Evolutionary conservation across 2,797 vertebrate species (phyloP), one percentile per base, ranked within the genome.

Genomic region (Chrosomus eos): DNA sequence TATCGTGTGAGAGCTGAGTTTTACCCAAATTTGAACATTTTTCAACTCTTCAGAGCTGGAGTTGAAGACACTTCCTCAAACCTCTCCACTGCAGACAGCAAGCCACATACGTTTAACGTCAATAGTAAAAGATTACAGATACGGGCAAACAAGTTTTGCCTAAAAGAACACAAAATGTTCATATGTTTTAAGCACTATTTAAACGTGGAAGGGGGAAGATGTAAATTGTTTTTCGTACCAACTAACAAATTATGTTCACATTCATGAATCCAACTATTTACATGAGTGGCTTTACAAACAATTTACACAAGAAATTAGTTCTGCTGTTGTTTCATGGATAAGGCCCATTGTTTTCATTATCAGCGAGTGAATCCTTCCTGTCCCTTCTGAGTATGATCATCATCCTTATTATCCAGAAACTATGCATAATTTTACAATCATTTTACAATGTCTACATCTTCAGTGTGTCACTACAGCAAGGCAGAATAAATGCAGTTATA

Each of bases 1-100:
- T 18, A 18, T 7, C 0, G n/a, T n/a, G n/a, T n/a, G 13, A 28
- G 60, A 14, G 2, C 14, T 31, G 26, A 0, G 13, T 64, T 16
- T 31, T 31, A 18, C 14, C 28, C 26, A 64, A 28, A 28, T 26
- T 31, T 64, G 28, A 31, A 31, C 3, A 31, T 31, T 18, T 31
- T 18, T 31, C 14, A 64, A 64, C 14, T 31, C 62, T 31, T 64
- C 14, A 64, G 14, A 64, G 6, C 26, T 64, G 6, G 14, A 64
- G 26, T 8, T 64, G 14, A 64, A 31, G 14, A 14, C 7, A 3
- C 28, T 31, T 64, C 26, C 26, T 31, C 28, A 1, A 64, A 28
- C 28, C 62, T 2, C 60, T 64, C 62, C 5, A 64, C 28, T 64
- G 26, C 6, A 3, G 26, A 31, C 26, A 18, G 28, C 28, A 64